Percentiles rank a stretch among this genome's conserved stretches.
Conservation (phyloP, 1,140 invertebrate species). For the Ips typographus region DNA sequence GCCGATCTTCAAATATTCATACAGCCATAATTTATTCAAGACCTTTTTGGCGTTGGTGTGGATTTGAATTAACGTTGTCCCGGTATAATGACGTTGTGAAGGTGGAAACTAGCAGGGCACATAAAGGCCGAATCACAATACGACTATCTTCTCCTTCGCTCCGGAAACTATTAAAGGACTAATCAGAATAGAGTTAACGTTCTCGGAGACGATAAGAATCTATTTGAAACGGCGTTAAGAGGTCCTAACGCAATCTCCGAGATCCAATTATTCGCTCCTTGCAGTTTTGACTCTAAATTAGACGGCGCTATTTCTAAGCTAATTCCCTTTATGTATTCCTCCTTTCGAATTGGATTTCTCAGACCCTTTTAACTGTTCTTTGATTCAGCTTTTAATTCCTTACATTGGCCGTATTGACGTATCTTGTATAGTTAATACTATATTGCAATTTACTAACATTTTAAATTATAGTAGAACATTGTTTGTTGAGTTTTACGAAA, state of each 20-base stretch:
- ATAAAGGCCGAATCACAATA: conserved; percentile 28
- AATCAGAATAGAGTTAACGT: conserved; percentile 34
- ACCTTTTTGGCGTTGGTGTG: not conserved
- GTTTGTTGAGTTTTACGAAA: too few species aligned
- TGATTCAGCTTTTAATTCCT: not conserved
- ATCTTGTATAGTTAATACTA: too few species aligned
- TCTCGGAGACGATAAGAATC: conserved; percentile 36
- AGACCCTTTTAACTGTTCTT: conserved; percentile 25
- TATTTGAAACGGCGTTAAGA: conserved; percentile 37
- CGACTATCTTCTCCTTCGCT: conserved; percentile 1
- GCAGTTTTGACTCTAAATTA: conserved; percentile 34
- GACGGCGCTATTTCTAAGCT: conserved; percentile 34
- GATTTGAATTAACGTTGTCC: conserved; percentile 8
- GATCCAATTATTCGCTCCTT: conserved; percentile 36
- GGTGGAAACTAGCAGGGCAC: conserved; percentile 7
- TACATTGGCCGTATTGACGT: too few species aligned
- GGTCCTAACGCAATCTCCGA: conserved; percentile 34
- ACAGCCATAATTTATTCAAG: not conserved
- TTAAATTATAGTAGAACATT: too few species aligned
- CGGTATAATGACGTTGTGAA: conserved; percentile 10
- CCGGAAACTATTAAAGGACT: conserved; percentile 28
- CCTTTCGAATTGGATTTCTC: conserved; percentile 27
- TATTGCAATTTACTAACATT: too few species aligned
- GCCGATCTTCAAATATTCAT: conserved; percentile 3
- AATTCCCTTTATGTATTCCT: conserved; percentile 32